Base-by-base conservation (phyloP, 1,140 invertebrate genomes). In the Neodiprion virginianus region DNA sequence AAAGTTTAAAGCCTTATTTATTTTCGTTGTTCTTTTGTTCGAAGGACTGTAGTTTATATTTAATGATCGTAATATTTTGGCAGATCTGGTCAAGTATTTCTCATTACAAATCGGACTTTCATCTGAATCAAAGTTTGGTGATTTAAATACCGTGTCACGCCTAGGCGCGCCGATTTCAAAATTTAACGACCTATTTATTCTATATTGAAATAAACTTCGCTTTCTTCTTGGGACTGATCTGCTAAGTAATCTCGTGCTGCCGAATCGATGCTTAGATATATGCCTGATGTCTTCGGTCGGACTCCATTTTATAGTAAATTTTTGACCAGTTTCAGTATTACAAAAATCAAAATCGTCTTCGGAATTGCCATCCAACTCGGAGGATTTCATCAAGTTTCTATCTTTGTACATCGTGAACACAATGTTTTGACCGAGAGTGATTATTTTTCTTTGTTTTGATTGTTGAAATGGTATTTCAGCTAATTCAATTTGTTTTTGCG, bases 1-100 rank as follows among this genome's bases (percentile, higher is more conserved):
- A 66, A 86, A 86, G 67, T 83, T 86, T 1, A 87, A 71, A 8
- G 82, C 79, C 69, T 85, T 87, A 14, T 82, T 87, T 53, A 85
- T 83, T 75, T 79, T 84, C 66, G 79, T 81, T 49, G 68, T 79
- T 9, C 75, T 76, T 0, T 72, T 72, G 49, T 80, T 80, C 8
- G 79, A 72, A 0, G 79, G 79, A 74, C 73, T 81, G 12, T 72
- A 76, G n/a, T 78, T 79, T 5, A 82, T 81, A 72, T 82, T 82
- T 7, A 87, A 74, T 11, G 84, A 82, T 53, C 79, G 81, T 79
- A 87, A 83, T 69, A 87, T 87, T 72, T 86, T 87, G 8, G 85
- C 82, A 0, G 86, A 86, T 73, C 86, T 81, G 1, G 85, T 82
- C 8, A 81, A 74, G 40, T 80, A 76, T 48, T 83, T 80, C 1